Base-by-base conservation (phyloP, 2,888 invertebrate genomes). In the Eulithis prunata region DNA sequence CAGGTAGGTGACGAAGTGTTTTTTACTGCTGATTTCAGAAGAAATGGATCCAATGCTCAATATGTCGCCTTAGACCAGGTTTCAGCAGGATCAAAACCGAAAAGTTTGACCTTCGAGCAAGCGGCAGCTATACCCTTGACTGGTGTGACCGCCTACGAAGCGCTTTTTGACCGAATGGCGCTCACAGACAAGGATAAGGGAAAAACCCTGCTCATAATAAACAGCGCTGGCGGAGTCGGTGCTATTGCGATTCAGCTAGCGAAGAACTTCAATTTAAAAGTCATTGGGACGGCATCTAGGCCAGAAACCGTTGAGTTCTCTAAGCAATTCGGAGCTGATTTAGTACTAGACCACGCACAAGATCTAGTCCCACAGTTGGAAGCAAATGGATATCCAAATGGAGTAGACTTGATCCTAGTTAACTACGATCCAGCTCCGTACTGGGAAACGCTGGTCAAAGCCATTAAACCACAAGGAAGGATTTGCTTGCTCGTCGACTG, bases 161-260 rank as follows among this genome's bases (percentile, higher is more conserved):
- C 87, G 21, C 70, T 92, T 14, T 85, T 78, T 71, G 91, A 92
- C 58, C 82, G 91, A 3, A 69, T 92, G 49, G 62, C 80, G 21
- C 47, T 92, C n/a, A 81, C 89, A 12, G 85, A 86, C 21, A 88
- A 88, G 64, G 90, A 91, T 72, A 84, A 79, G 70, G 89, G 87
- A 3, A 91, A 88, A 70, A 77, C 86, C 28, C 71, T 92, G 8
- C 75, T 91, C 56, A 82, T 92, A 36, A 87, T 92, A 52, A 92
- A 91, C 63, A 92, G 91, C 70, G 88, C 86, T 2, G 92, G 91
- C 0, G 92, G 92, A 32, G 91, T 91, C 0, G 92, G 92, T 0
- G 86, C 90, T 6, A 76, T 91, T 0, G 91, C 91, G 8, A 82
- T 88, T 14, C 92, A 92, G 69, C 66, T 91, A 8, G 89, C 84